These are phyloP conservation scores for Neolamprologus caudopunctatus DNA, from an alignment of 2,113 vertebrate species.

Conservation along the genomic window DNA sequence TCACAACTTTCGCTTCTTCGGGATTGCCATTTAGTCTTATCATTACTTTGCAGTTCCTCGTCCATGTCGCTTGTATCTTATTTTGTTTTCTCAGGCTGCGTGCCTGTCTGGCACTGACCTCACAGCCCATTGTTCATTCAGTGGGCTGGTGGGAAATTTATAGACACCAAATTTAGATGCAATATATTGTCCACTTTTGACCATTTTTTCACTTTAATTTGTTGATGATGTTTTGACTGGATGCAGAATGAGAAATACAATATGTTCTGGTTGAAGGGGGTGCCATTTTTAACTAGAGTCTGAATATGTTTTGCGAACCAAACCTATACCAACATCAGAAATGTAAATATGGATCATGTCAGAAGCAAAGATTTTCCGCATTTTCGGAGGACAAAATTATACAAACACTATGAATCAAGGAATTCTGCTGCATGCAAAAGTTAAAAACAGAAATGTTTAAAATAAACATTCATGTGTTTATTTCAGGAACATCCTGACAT, in stretches of 20 bases:
- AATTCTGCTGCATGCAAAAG: not conserved
- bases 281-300: rapidly evolving
- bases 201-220: too few relatives aligned
- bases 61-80: too few relatives aligned
- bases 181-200: not conserved
- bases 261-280: not conserved
- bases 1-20: too few relatives aligned
- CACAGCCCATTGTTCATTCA: too few relatives aligned
- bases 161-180: not conserved
- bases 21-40: too few relatives aligned
- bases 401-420: not conserved
- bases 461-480: too few relatives aligned
- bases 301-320: not conserved
- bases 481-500: not conserved
- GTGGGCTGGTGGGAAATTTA: not conserved
- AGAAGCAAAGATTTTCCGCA: not conserved
- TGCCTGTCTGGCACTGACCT: too few relatives aligned
- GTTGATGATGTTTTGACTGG: too few relatives aligned
- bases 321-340: not conserved
- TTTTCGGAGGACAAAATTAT: not conserved
- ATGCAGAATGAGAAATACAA: not conserved
- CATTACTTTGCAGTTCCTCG: too few relatives aligned
- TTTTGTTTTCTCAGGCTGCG: too few relatives aligned
- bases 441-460: not conserved
- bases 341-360: not conserved